These are phyloP conservation scores for Xyrichtys novacula DNA, from an alignment of 2,797 vertebrate species.

Conservation along the genomic window DNA sequence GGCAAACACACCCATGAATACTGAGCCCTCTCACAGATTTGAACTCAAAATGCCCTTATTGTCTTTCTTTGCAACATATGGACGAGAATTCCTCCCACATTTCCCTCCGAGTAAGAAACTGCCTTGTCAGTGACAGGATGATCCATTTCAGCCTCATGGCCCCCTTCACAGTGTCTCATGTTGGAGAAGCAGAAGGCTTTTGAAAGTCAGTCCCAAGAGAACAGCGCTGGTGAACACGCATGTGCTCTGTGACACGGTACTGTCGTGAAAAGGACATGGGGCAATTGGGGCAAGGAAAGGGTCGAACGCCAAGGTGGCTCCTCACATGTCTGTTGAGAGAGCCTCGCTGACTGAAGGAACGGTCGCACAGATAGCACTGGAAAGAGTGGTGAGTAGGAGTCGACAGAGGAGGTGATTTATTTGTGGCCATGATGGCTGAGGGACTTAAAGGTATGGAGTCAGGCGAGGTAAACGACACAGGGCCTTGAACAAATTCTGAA, in stretches of 20 bases:
- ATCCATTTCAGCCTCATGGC: neutral
- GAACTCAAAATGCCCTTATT: neutral
- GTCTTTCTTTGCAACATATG: neutral
- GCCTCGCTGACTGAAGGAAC: conserved; percentile 83
- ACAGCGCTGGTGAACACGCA: conserved; percentile 82
- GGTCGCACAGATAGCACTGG: conserved; percentile 80
- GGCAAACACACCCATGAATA: neutral
- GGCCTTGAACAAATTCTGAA: conserved; percentile 21
- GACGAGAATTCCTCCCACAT: neutral
- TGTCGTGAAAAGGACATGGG: conserved; percentile 86
- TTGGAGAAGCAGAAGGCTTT: conserved; percentile 40
- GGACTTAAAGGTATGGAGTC: conserved; percentile 42
- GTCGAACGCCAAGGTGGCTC: conserved; percentile 82
- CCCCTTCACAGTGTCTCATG: conserved; percentile 16
- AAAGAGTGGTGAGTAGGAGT: conserved; percentile 62
- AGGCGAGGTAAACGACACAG: conserved; percentile 51
- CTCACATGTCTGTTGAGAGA: conserved; percentile 84
- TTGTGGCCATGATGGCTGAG: conserved; percentile 32
- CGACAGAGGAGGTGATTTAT: conserved; percentile 46
- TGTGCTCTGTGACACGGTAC: conserved; percentile 84
- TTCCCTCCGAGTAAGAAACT: neutral
- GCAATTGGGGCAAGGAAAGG: conserved; percentile 83
- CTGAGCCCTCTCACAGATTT: neutral
- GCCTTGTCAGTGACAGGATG: neutral
- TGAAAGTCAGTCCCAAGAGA: conserved; percentile 38